These are phyloP conservation scores for Zosterops pallidus DNA, from an alignment of 2,113 vertebrate genomes.

Conservation along the genomic window DNA sequence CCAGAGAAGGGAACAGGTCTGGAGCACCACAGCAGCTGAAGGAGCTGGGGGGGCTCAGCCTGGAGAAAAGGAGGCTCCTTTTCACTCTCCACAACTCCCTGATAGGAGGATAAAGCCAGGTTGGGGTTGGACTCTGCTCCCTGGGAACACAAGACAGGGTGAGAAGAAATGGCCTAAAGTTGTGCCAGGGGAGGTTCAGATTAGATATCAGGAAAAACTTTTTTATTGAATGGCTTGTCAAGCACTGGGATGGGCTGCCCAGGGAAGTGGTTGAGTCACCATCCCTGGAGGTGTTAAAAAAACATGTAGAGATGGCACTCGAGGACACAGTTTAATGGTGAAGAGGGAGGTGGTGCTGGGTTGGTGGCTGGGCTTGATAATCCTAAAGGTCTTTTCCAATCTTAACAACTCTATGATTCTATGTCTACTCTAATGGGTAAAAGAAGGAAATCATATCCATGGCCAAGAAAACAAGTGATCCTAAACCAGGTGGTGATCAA, in stretches of 20 bases:
- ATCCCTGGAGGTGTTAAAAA: background rate
- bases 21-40: background rate
- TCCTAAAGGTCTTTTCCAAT: background rate
- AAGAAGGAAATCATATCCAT: background rate
- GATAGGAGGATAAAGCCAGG: background rate
- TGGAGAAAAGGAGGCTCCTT: background rate
- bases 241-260: background rate
- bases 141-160: background rate
- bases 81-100: background rate
- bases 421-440: background rate
- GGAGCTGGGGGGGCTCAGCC: background rate
- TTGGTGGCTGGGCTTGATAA: background rate
- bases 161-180: background rate
- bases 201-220: background rate
- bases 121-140: background rate
- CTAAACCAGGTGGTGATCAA: conserved; percentile 12
- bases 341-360: background rate
- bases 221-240: background rate
- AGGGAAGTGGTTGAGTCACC: background rate
- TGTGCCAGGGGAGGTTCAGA: background rate
- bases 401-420: background rate
- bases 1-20: background rate
- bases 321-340: background rate
- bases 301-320: background rate
- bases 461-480: background rate